Percentiles rank a stretch among this genome's conserved stretches.
These are phyloP conservation scores for Apantesis nais DNA, from an alignment of 2,888 invertebrate genomes.

Conservation along the genomic window DNA sequence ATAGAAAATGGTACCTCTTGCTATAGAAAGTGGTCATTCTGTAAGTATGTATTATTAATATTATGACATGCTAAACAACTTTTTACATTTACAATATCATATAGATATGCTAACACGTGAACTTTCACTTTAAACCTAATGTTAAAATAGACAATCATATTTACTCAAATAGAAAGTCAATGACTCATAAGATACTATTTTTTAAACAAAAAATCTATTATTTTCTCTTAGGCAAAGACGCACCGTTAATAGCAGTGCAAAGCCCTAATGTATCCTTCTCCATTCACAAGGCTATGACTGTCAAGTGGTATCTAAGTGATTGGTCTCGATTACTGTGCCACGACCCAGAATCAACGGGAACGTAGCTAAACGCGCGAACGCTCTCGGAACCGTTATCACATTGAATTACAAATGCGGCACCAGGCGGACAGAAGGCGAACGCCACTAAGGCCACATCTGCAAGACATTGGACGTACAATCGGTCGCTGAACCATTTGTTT, in stretches of 20 bases:
- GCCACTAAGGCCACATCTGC: slow-evolving; percentile 58
- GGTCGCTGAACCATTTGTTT: slow-evolving; percentile 85
- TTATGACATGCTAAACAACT: neutral
- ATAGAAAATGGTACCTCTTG: neutral
- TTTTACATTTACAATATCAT: slow-evolving; percentile 48
- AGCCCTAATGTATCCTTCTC: slow-evolving; percentile 23
- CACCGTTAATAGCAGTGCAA: slow-evolving; percentile 31
- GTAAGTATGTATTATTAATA: neutral
- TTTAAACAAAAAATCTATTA: slow-evolving; percentile 46
- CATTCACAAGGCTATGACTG: slow-evolving; percentile 36
- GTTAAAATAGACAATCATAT: slow-evolving; percentile 67
- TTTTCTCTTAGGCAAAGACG: slow-evolving; percentile 22
- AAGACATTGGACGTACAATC: slow-evolving; percentile 71
- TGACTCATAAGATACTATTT: slow-evolving; percentile 59
- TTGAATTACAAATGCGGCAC: slow-evolving; percentile 78
- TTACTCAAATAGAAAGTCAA: slow-evolving; percentile 74
- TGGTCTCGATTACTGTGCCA: slow-evolving; percentile 61
- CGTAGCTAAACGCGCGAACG: slow-evolving; percentile 69
- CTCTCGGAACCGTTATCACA: slow-evolving; percentile 78
- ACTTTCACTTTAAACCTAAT: slow-evolving; percentile 75
- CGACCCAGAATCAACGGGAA: slow-evolving; percentile 71
- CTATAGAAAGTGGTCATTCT: neutral
- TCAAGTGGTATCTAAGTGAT: slow-evolving; percentile 51
- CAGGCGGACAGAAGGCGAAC: slow-evolving; percentile 57
- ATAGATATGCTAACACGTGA: slow-evolving; percentile 58